Base-by-base conservation (phyloP, 30 jellyfish, hydroid and myxozoan species). In the Rhopilema esculentum region DNA sequence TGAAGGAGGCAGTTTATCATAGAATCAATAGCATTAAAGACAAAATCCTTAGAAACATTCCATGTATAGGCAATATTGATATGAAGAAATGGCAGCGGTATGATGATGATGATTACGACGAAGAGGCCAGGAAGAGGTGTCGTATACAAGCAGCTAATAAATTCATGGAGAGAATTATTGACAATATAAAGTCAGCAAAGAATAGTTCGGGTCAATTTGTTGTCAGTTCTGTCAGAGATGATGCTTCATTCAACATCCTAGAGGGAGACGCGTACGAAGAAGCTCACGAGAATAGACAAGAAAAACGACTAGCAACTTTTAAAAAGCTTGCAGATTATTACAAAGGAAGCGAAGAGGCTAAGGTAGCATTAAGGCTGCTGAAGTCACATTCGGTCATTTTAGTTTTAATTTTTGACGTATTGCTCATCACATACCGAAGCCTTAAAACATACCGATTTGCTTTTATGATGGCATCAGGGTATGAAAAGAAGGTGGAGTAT, bases 361-460 rank as follows among this genome's bases (percentile, higher is more conserved):
- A 22, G n/a, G 66, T 75, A 17, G 80, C 92, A 28, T 50, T 83
- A 16, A 32, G 23, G 29, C 73, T 27, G 75, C 22, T 83, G 22
- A 61, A 53, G 27, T 33, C 52, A 1, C 67, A 83, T 32, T 69
- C 92, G 50, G 49, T 83, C 33, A 24, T 83, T 8, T 7, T 83
- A 16, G 48, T 83, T 4, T 2, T 83, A 2, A 69, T 83, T 28
- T 83, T 83, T 53, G 92, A 83, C 52, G 72, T 83, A 25, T 31
- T 83, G 69, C 74, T 83, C 51, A 83, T 83, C 15, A 70, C 76
- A 20, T 70, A 69, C 57, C 61, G 92, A 52, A 69, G 28, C 40
- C 75, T 83, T 8, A 83, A 83, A 69, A 83, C 92, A 49, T 83
- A 83, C 30, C 82, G 83, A 8, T 83, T 83, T 53, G 92, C 92